Evolutionary conservation across 2,113 vertebrate genomes (phyloP).

Genomic region (Pterocles orientalis): DNA sequence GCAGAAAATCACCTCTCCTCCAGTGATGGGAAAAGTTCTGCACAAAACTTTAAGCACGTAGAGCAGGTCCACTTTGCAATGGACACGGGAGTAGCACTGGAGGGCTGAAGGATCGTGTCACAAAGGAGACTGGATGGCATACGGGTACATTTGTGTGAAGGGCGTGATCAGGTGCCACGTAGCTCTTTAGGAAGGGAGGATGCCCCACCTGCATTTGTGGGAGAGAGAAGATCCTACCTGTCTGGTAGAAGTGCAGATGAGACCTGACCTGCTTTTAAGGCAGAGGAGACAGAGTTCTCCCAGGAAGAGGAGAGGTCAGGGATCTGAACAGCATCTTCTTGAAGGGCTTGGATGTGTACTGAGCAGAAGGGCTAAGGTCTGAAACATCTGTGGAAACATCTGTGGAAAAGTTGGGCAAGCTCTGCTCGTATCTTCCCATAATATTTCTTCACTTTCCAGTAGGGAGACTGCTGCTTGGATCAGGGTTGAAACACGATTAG

Average conservation of each 20-base stretch:
- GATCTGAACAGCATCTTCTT: background rate
- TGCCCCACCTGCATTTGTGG: background rate
- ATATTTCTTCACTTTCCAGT: background rate
- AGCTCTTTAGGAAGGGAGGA: background rate
- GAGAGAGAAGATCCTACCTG: background rate
- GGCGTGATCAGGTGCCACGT: background rate
- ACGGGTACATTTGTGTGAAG: background rate
- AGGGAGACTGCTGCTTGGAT: background rate
- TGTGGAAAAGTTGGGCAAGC: background rate
- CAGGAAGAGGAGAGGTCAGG: background rate
- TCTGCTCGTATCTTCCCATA: background rate
- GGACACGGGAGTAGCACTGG: background rate
- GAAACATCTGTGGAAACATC: background rate
- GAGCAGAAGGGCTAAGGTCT: background rate
- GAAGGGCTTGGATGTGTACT: background rate
- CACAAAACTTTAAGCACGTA: background rate
- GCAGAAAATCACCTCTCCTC: conserved; percentile 10
- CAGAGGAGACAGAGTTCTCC: background rate
- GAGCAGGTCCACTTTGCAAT: background rate
- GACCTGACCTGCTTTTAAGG: background rate
- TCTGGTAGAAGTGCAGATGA: background rate
- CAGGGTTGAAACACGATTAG: conserved; percentile 4
- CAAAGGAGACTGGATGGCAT: background rate
- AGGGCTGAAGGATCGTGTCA: background rate
- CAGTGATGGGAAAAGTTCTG: background rate